phyloP scores from a whole-genome alignment of 2,113 vertebrate genomes.

The Ptyas mucosa region DNA sequence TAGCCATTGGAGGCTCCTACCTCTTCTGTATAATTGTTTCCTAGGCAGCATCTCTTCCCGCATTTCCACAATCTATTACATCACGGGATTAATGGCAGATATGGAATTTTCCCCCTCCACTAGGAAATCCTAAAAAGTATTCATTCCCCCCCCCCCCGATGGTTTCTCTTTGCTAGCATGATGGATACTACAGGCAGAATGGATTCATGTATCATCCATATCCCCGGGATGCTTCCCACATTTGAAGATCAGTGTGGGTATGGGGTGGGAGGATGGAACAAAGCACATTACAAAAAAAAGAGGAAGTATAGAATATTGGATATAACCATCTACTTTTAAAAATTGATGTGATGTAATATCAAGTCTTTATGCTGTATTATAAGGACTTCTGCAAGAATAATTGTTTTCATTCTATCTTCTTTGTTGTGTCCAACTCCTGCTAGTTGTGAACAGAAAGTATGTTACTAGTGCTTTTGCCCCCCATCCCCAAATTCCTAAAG shows the following conservation, averaged over 20 bases:
- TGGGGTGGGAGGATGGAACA: not conserved
- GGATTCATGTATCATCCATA: too few relatives aligned
- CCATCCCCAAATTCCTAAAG: not conserved
- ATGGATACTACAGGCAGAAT: too few relatives aligned
- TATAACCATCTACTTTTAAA: not conserved
- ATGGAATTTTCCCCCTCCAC: constrained; percentile 5
- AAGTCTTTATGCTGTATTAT: not conserved
- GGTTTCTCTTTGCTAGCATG: too few relatives aligned
- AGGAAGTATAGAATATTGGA: not conserved
- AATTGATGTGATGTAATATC: not conserved
- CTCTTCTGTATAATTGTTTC: too few relatives aligned
- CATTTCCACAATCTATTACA: too few relatives aligned
- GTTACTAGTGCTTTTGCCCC: not conserved
- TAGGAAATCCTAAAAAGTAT: not conserved
- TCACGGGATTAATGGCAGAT: not conserved
- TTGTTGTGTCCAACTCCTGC: not conserved
- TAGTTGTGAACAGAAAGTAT: not conserved
- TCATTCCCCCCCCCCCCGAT: too few relatives aligned
- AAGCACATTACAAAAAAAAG: not conserved
- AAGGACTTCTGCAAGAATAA: not conserved
- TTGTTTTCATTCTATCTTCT: not conserved
- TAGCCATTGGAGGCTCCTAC: too few relatives aligned
- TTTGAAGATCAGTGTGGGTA: not conserved
- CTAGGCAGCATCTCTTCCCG: too few relatives aligned
- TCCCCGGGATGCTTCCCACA: too few relatives aligned